A percentile compares a stretch with the other conserved stretches of the same genome.
These are phyloP conservation scores for Hypena proboscidalis DNA, from an alignment of 2,888 invertebrate genomes.

Conservation along the genomic window DNA sequence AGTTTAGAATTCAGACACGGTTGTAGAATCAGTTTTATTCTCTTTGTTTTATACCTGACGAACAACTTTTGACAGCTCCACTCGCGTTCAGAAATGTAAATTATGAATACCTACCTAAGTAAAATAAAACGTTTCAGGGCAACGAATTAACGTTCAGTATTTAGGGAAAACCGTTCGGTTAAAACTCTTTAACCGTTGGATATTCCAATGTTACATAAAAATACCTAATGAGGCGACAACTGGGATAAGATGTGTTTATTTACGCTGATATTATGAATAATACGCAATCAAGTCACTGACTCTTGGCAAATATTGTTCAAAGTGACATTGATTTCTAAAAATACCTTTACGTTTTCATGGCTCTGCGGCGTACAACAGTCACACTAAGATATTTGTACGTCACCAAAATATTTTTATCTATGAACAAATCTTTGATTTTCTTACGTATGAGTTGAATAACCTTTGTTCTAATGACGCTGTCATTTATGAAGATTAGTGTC, in stretches of 20 bases:
- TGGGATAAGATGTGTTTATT: slow-evolving; percentile 20
- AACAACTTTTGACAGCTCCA: neutral
- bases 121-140: neutral
- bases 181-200: too few species aligned
- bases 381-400: slow-evolving; percentile 27
- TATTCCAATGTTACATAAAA: too few species aligned
- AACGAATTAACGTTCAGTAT: too few species aligned
- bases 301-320: slow-evolving; percentile 61
- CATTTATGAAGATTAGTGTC: slow-evolving; percentile 8
- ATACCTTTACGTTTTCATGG: slow-evolving; percentile 51
- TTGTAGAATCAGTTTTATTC: neutral
- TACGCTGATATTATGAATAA: slow-evolving; percentile 35
- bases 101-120: neutral
- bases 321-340: slow-evolving; percentile 70
- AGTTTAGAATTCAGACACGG: slow-evolving; percentile 1
- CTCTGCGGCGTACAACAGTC: slow-evolving; percentile 20
- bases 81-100: slow-evolving; percentile 1
- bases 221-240: neutral
- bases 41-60: slow-evolving; percentile 1
- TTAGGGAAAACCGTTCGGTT: too few species aligned
- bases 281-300: slow-evolving; percentile 61
- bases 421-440: slow-evolving; percentile 29
- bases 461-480: slow-evolving; percentile 16
- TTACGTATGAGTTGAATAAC: slow-evolving; percentile 36
- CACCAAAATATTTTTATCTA: slow-evolving; percentile 38